Conservation (phyloP, 2,113 vertebrate genomes). For the Fregata magnificens region DNA sequence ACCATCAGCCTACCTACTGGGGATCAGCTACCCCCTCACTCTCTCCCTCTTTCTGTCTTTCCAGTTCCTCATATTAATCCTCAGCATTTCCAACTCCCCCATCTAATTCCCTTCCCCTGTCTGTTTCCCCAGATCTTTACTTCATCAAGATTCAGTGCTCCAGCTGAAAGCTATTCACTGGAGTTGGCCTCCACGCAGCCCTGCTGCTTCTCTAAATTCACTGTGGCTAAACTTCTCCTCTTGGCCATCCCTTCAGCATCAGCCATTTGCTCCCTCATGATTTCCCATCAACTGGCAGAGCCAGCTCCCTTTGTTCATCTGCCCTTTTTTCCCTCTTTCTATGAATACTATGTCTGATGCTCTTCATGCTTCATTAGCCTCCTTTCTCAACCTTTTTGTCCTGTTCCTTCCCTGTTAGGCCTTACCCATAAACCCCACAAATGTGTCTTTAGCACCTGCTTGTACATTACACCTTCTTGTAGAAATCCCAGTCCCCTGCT, state of each 20-base stretch:
- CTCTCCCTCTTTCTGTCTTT: neutral
- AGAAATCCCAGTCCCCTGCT: neutral
- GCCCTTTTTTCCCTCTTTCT: neutral
- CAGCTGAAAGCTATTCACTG: neutral
- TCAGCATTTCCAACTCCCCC: neutral
- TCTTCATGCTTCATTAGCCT: neutral
- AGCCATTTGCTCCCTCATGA: neutral
- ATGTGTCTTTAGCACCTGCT: rapidly evolving
- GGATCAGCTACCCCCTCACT: neutral
- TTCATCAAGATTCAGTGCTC: neutral
- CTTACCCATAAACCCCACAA: neutral
- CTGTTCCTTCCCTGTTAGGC: neutral
- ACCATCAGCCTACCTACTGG: neutral
- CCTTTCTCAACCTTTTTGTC: neutral
- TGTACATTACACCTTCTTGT: neutral
- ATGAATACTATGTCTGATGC: neutral
- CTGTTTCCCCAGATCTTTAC: neutral
- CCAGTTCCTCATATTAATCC: neutral
- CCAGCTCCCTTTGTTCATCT: neutral
- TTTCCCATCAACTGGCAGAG: neutral
- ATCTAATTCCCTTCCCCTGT: neutral
- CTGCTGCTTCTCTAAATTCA: neutral
- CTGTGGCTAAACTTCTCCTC: neutral
- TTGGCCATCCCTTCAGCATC: neutral
- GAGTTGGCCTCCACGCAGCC: neutral